Percentiles rank a stretch among this genome's conserved stretches.
Conservation (phyloP, 2,113 vertebrate genomes). For the Erythrocercus mccallii region DNA sequence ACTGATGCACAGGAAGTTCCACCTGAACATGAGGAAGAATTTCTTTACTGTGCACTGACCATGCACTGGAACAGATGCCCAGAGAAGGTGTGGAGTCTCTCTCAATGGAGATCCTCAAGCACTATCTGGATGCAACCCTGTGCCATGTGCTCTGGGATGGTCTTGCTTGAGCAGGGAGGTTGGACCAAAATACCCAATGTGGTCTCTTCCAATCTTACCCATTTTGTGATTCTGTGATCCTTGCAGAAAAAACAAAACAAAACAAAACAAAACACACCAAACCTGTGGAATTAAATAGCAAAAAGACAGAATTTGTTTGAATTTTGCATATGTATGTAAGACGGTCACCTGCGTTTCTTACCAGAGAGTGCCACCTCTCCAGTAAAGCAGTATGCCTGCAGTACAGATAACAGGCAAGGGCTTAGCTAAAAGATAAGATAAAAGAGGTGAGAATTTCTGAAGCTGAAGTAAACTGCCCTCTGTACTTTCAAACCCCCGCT, state of each 20-base stretch:
- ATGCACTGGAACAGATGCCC: neutral
- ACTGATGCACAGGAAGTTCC: neutral
- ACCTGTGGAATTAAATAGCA: neutral
- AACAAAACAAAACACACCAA: too few species aligned
- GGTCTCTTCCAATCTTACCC: neutral
- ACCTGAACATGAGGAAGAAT: neutral
- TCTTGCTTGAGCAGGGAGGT: neutral
- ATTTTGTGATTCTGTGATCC: neutral
- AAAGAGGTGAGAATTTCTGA: neutral
- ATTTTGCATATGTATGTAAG: neutral
- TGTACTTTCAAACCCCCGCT: neutral
- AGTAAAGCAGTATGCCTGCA: neutral
- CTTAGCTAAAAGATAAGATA: neutral
- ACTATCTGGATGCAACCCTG: neutral
- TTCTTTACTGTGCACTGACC: neutral
- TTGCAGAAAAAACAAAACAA: neutral
- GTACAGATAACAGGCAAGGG: neutral
- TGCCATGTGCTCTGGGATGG: neutral
- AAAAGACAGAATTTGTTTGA: neutral
- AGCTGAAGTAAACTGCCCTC: neutral
- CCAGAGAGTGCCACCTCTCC: neutral
- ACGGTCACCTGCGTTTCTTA: neutral
- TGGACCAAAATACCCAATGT: too few species aligned
- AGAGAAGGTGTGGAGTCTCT: neutral
- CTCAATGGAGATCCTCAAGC: neutral